Conservation (phyloP, 1,140 invertebrate genomes). For the Atta colombica region DNA sequence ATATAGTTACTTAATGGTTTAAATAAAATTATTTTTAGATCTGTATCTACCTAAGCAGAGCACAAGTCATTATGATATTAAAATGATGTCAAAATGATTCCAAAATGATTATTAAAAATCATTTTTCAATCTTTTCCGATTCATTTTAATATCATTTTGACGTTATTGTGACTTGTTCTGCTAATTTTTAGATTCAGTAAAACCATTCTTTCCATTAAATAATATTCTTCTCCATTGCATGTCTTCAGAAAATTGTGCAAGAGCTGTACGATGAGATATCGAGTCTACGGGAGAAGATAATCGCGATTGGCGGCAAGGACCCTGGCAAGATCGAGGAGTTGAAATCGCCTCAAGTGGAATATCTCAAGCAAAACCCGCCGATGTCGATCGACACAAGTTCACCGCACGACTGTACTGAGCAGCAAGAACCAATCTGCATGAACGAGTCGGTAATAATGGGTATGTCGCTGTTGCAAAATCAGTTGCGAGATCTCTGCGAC, state of each 20-base stretch:
- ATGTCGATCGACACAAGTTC: not conserved
- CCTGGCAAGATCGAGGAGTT: conserved; percentile 76
- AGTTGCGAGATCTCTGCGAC: conserved; percentile 63
- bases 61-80: too few relatives aligned
- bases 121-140: too few relatives aligned
- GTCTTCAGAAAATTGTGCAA: conserved; percentile 65
- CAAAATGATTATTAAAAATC: too few relatives aligned
- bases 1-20: too few relatives aligned
- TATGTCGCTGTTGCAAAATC: conserved; percentile 68
- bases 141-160: too few relatives aligned
- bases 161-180: too few relatives aligned
- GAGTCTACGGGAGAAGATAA: conserved; percentile 78
- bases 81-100: too few relatives aligned
- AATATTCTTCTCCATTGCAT: not conserved
- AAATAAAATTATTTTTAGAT: too few relatives aligned
- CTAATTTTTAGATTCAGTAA: too few relatives aligned
- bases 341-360: not conserved
- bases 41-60: too few relatives aligned
- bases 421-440: not conserved
- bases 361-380: not conserved
- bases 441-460: conserved; percentile 58
- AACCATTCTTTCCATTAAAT: not conserved
- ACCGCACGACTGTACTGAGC: not conserved
- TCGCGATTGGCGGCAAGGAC: conserved; percentile 76
- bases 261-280: conserved; percentile 74